Evolutionary conservation across 2,888 invertebrate genomes (phyloP), one percentile per base, ranked within the genome.

Genomic region (Lithodes maja): DNA sequence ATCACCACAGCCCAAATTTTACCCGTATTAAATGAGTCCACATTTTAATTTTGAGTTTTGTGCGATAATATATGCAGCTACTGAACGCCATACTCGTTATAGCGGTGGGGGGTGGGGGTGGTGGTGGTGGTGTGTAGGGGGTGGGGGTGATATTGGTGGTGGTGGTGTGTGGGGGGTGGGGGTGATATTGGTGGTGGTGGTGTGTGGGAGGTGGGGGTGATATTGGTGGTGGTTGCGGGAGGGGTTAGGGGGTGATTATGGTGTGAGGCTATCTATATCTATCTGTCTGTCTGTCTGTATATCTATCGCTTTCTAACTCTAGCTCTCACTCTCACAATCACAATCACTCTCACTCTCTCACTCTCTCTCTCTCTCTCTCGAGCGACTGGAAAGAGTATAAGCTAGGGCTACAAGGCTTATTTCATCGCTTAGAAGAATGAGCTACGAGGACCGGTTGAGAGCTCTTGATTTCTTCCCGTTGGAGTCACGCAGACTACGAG

Each of bases 11-110:
- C 61, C 7, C 12, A 12, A 61, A 71, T 9, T n/a, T 71, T 33
- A 7, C 12, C 71, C 71, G 71, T n/a, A 71, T 71, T 71, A 71
- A 71, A 15, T 71, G 71, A 71, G 71, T 71, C 17, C 9, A 71
- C 71, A n/a, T 71, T 9, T 71, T 71, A 9, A 71, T 71, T 71
- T n/a, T n/a, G 71, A 71, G n/a, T 71, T 71, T 71, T n/a, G 71
- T 3, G 3, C n/a, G 15, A 71, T 71, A 71, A 71, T 71, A 71
- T 71, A 71, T 71, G 9, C 71, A 71, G 71, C 71, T n/a, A 71
- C 71, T 71, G n/a, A 71, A 71, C 71, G n/a, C 71, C 71, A 71
- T 71, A 15, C 7, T 71, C 71, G 71, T 71, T 15, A 71, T 15
- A 9, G n/a, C n/a, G 17, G 71, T n/a, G 15, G 3, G 71, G n/a